Percentiles rank a stretch among this genome's conserved stretches.
Evolutionary conservation across 1,140 invertebrate genomes (phyloP).

Genomic region (Micrasema minimum): DNA sequence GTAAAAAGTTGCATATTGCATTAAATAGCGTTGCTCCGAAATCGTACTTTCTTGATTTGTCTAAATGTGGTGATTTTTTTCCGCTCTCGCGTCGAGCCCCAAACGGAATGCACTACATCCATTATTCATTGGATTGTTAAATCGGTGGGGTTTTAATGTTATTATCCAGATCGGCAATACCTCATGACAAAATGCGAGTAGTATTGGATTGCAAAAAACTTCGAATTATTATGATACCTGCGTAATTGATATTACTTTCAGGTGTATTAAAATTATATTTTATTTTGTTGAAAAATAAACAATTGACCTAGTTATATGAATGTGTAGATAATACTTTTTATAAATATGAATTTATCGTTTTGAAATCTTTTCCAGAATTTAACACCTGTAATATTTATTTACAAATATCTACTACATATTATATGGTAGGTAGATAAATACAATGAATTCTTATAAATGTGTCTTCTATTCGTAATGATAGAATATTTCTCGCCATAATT

Average conservation of each 20-base stretch:
- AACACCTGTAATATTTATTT: no score
- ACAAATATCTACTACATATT: no score
- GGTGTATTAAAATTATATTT: background rate
- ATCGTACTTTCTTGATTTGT: conserved; percentile 47
- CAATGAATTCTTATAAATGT: no score
- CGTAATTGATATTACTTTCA: background rate
- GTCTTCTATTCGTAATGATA: no score
- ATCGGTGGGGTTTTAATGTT: conserved; percentile 30
- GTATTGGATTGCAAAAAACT: background rate
- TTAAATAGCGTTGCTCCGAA: no score
- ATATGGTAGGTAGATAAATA: no score
- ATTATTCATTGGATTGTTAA: conserved; percentile 45
- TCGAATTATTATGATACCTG: background rate
- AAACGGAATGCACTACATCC: conserved; percentile 43
- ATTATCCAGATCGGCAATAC: conserved; percentile 11
- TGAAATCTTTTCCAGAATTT: no score
- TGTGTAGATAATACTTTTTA: no score
- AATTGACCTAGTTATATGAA: no score
- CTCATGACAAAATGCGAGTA: conserved; percentile 5
- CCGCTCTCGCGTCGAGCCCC: conserved; percentile 25
- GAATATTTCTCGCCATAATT: no score
- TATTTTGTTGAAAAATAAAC: background rate
- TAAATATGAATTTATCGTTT: no score
- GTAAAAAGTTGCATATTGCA: no score
- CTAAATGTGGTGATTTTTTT: conserved; percentile 41